Percentiles rank a stretch among this genome's conserved stretches.
phyloP scores from a whole-genome alignment of 2,888 invertebrate species.

The Pristionchus exspectatus region DNA sequence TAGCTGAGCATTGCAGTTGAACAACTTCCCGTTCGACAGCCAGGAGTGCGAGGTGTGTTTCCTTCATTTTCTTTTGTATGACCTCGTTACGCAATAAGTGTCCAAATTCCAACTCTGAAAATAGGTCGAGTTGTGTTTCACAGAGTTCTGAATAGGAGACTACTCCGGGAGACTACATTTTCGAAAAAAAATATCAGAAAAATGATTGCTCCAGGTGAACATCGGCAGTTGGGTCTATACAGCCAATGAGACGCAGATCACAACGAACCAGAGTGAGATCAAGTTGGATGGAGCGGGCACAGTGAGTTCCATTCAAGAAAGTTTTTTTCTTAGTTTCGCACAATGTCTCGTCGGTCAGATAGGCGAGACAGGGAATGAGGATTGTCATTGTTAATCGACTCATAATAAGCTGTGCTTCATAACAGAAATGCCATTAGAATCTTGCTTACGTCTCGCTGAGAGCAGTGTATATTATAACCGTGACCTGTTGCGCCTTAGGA shows the following conservation, averaged over 20 bases:
- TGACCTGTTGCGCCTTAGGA: too few species aligned
- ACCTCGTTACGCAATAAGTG: neutral
- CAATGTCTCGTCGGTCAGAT: too few species aligned
- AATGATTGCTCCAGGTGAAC: neutral
- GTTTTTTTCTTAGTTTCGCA: too few species aligned
- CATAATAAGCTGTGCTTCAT: too few species aligned
- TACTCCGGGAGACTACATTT: too few species aligned
- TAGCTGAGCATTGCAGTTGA: neutral
- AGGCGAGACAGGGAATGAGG: too few species aligned
- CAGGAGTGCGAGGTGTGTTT: conserved; percentile 13
- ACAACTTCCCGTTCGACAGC: conserved; percentile 52
- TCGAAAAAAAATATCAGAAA: neutral
- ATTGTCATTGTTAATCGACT: too few species aligned
- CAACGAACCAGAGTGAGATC: conserved; percentile 35
- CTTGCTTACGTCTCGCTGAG: too few species aligned
- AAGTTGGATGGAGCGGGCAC: neutral
- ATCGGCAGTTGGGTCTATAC: conserved; percentile 53
- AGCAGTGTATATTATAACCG: too few species aligned
- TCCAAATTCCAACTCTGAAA: neutral
- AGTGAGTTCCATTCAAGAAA: neutral
- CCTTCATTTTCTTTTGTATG: neutral
- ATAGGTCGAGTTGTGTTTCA: neutral
- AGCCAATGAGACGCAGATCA: conserved; percentile 23
- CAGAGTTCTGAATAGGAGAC: too few species aligned
- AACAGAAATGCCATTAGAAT: too few species aligned